Percentiles rank a stretch among this genome's conserved stretches.
These are phyloP conservation scores for Plebejus melissa DNA, from an alignment of 2,888 invertebrate genomes.

Conservation along the genomic window DNA sequence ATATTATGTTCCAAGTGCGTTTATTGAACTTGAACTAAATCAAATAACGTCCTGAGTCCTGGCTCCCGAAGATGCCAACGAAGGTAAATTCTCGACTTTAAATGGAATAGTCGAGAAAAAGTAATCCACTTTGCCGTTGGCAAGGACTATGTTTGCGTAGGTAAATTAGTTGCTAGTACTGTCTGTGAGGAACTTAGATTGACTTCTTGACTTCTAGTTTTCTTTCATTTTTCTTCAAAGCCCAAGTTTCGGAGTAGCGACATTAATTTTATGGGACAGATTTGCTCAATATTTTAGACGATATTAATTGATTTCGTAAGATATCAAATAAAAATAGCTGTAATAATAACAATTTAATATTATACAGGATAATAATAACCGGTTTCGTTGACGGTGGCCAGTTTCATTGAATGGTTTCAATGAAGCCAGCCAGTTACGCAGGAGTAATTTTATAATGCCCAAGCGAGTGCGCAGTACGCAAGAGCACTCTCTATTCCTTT, in stretches of 20 bases:
- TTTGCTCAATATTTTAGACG: neutral
- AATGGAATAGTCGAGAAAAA: slow-evolving; percentile 46
- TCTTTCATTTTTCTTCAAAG: slow-evolving; percentile 48
- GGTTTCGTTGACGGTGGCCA: no score
- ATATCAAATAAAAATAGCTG: no score
- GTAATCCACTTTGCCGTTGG: slow-evolving; percentile 45
- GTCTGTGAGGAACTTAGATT: slow-evolving; percentile 64
- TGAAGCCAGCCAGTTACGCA: no score
- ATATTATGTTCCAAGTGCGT: slow-evolving; percentile 12
- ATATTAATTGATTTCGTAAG: no score
- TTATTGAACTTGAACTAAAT: slow-evolving; percentile 34
- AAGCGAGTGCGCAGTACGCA: no score
- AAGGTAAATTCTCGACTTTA: slow-evolving; percentile 42
- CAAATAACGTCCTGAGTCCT: slow-evolving; percentile 33
- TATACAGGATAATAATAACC: no score
- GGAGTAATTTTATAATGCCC: no score
- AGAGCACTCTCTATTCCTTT: no score
- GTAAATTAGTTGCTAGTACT: slow-evolving; percentile 54
- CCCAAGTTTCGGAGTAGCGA: neutral
- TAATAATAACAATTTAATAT: no score
- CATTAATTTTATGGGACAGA: slow-evolving; percentile 7
- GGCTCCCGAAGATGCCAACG: slow-evolving; percentile 35
- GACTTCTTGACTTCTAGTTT: slow-evolving; percentile 49
- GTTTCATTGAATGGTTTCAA: no score
- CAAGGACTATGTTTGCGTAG: slow-evolving; percentile 45